phyloP scores from a whole-genome alignment of 2,888 invertebrate genomes.

The Opisthograptis luteolata region DNA sequence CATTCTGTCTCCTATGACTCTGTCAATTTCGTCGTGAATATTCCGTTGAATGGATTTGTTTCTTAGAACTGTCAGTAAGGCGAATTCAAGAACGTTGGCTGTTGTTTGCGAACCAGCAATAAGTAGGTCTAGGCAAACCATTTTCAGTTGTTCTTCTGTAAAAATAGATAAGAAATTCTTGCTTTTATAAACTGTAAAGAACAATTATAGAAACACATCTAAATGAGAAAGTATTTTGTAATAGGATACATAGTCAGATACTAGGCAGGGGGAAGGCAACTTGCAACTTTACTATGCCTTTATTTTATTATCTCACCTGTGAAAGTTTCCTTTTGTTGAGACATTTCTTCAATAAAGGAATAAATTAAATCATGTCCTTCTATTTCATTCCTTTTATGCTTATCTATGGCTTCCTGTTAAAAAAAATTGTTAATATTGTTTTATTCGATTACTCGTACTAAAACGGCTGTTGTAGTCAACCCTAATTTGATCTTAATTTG shows the following conservation, averaged over 20 bases:
- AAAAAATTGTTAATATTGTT: slow-evolving; percentile 4
- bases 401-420: slow-evolving; percentile 79
- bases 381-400: slow-evolving; percentile 73
- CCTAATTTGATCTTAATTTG: too few relatives aligned
- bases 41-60: slow-evolving; percentile 84
- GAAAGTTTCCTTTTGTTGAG: slow-evolving; percentile 62
- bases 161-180: too few relatives aligned
- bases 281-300: too few relatives aligned
- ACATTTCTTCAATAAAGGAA: slow-evolving; percentile 85
- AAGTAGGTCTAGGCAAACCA: slow-evolving; percentile 87
- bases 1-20: slow-evolving; percentile 71
- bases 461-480: too few relatives aligned
- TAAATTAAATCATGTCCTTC: slow-evolving; percentile 85
- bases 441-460: too few relatives aligned
- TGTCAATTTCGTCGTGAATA: slow-evolving; percentile 85
- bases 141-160: slow-evolving; percentile 72
- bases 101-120: slow-evolving; percentile 90
- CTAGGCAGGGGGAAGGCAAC: too few relatives aligned
- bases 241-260: too few relatives aligned
- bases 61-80: slow-evolving; percentile 82
- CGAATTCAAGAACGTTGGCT: slow-evolving; percentile 86
- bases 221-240: too few relatives aligned
- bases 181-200: too few relatives aligned
- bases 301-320: slow-evolving; percentile 51
- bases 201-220: too few relatives aligned